phyloP scores from a whole-genome alignment of 1,140 invertebrate species.

The Hypothenemus hampei region DNA sequence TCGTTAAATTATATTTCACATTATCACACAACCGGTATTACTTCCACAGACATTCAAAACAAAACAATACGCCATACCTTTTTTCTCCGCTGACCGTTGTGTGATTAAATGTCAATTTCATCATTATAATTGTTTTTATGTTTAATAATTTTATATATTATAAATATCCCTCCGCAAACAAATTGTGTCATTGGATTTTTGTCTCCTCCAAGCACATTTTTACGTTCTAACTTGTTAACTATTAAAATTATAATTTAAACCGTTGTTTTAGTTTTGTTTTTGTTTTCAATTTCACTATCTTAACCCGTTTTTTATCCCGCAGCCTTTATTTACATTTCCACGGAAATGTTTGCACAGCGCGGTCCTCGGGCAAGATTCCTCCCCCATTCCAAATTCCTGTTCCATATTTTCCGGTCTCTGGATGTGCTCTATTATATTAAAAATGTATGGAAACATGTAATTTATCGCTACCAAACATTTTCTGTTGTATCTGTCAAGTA shows the following conservation, averaged over 20 bases:
- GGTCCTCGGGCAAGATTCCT: slow-evolving; percentile 31
- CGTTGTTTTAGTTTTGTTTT: slow-evolving; percentile 42
- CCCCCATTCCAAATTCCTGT: slow-evolving; percentile 37
- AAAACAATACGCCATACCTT: slow-evolving; percentile 27
- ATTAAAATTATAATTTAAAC: slow-evolving; percentile 46
- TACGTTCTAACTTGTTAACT: slow-evolving; percentile 46
- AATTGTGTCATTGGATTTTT: slow-evolving; percentile 37
- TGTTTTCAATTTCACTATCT: slow-evolving; percentile 38
- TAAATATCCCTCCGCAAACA: slow-evolving; percentile 26
- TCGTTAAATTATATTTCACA: slow-evolving; percentile 44
- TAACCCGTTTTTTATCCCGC: slow-evolving; percentile 19
- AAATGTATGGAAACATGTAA: slow-evolving; percentile 49
- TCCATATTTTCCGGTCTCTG: slow-evolving; percentile 40
- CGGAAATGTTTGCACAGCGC: slow-evolving; percentile 45
- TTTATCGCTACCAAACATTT: slow-evolving; percentile 48
- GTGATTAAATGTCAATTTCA: slow-evolving; percentile 42
- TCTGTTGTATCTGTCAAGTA: slow-evolving; percentile 46
- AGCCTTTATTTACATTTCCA: slow-evolving; percentile 22
- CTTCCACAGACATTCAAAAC: slow-evolving; percentile 32
- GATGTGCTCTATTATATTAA: slow-evolving; percentile 50
- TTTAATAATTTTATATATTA: slow-evolving; percentile 33
- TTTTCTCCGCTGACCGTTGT: slow-evolving; percentile 37
- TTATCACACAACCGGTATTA: slow-evolving; percentile 44
- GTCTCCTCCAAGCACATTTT: slow-evolving; percentile 39
- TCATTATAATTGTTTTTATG: slow-evolving; percentile 33